Evolutionary conservation across 2,797 vertebrate species (phyloP).

Genomic region (Kryptolebias ocellatus): DNA sequence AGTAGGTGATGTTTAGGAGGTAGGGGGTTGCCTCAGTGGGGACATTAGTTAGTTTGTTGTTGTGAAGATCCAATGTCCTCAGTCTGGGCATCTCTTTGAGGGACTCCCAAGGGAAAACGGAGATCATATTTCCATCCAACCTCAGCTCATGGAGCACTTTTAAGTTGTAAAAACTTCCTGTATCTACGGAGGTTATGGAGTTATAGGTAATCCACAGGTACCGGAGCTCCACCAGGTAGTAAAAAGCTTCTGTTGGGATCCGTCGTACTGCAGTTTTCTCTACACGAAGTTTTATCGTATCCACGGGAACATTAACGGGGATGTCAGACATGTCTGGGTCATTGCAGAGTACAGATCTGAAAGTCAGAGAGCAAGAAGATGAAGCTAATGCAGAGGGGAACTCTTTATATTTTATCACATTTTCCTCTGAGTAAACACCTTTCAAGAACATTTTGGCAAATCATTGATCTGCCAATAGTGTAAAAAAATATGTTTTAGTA

Average conservation of each 20-base stretch:
- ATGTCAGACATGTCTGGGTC: conserved; percentile 95
- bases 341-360: conserved; percentile 92
- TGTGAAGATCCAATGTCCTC: conserved; percentile 91
- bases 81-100: conserved; percentile 90
- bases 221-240: conserved; percentile 91
- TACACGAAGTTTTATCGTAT: conserved; percentile 91
- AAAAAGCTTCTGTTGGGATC: conserved; percentile 93
- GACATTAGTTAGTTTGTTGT: conserved; percentile 88
- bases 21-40: conserved; percentile 83
- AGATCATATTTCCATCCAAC: conserved; percentile 92
- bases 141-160: conserved; percentile 92
- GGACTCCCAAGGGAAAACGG: conserved; percentile 92
- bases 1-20: conserved; percentile 88
- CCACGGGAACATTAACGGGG: conserved; percentile 90
- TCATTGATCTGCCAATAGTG: no score
- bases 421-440: no score
- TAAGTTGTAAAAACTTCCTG: conserved; percentile 93
- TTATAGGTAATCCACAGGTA: conserved; percentile 97
- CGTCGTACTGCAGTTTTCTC: conserved; percentile 90
- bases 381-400: background rate
- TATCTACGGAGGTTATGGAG: conserved; percentile 86
- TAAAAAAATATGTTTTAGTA: no score
- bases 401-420: no score
- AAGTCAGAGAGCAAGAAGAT: conserved; percentile 24
- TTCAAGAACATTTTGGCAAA: no score